phyloP scores from a whole-genome alignment of 2,797 vertebrate species.

The Coluber constrictor region DNA sequence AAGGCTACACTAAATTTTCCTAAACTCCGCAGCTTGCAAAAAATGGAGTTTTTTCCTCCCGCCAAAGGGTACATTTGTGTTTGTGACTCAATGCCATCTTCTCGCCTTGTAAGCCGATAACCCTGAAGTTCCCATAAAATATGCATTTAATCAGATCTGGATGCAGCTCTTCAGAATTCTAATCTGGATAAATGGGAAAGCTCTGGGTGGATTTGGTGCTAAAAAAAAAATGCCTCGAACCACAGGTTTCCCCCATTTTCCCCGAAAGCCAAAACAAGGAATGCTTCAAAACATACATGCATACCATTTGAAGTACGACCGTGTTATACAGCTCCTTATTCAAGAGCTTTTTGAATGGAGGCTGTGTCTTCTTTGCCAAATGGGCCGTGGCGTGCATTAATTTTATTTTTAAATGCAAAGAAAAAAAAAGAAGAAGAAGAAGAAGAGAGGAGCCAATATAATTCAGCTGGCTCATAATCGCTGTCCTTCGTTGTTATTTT shows the following conservation, averaged over 20 bases:
- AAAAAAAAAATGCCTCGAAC: no score
- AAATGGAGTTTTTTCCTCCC: background rate
- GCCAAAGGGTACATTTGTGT: no score
- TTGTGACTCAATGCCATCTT: background rate
- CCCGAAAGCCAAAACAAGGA: conserved; percentile 36
- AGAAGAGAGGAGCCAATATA: conserved; percentile 46
- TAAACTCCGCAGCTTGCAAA: background rate
- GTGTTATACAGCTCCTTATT: conserved; percentile 48
- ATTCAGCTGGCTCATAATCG: conserved; percentile 48
- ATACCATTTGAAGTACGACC: conserved; percentile 44
- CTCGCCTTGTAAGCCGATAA: background rate
- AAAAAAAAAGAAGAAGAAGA: background rate
- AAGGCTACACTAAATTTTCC: background rate
- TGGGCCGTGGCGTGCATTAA: conserved; percentile 50
- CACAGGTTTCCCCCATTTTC: background rate
- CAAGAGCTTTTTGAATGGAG: conserved; percentile 41
- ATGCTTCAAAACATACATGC: background rate
- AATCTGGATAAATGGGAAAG: no score
- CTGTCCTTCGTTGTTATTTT: conserved; percentile 42
- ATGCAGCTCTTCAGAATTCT: background rate
- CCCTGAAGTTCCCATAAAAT: no score
- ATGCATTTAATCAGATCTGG: background rate
- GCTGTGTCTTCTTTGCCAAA: conserved; percentile 47
- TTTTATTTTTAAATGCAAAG: background rate
- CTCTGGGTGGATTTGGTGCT: background rate